These are phyloP conservation scores for Melanocharis versteri DNA, from an alignment of 2,113 vertebrate species.

Conservation along the genomic window DNA sequence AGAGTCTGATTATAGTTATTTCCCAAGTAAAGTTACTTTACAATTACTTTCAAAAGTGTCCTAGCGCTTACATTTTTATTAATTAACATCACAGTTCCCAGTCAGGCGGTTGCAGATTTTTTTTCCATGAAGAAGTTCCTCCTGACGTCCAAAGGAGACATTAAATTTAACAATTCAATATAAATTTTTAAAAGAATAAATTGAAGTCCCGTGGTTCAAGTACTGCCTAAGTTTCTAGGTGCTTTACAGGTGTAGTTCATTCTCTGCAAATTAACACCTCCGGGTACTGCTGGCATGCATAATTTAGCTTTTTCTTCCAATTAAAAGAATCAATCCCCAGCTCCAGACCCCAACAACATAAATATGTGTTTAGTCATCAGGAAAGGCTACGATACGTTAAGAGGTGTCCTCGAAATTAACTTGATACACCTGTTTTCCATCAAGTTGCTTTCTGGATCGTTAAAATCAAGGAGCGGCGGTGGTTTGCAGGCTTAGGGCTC, in stretches of 20 bases:
- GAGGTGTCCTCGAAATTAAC: not conserved
- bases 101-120: not conserved
- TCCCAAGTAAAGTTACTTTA: not conserved
- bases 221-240: not conserved
- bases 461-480: fast-evolving
- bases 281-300: not conserved
- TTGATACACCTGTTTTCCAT: not conserved
- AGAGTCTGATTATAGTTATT: not conserved
- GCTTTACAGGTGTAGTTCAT: not conserved
- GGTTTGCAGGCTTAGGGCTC: not conserved
- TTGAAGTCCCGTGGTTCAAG: fast-evolving
- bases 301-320: not conserved
- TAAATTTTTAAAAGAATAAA: not conserved
- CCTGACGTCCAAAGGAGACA: not conserved
- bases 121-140: not conserved
- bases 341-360: fast-evolving
- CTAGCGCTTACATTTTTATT: not conserved
- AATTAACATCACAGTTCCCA: not conserved
- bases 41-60: not conserved
- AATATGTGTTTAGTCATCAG: not conserved
- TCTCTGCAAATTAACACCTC: not conserved
- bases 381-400: not conserved
- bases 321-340: not conserved
- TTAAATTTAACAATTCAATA: too few relatives aligned
- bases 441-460: fast-evolving